Evolutionary conservation across 2,797 vertebrate species (phyloP).

Genomic region (Propithecus perrieri): DNA sequence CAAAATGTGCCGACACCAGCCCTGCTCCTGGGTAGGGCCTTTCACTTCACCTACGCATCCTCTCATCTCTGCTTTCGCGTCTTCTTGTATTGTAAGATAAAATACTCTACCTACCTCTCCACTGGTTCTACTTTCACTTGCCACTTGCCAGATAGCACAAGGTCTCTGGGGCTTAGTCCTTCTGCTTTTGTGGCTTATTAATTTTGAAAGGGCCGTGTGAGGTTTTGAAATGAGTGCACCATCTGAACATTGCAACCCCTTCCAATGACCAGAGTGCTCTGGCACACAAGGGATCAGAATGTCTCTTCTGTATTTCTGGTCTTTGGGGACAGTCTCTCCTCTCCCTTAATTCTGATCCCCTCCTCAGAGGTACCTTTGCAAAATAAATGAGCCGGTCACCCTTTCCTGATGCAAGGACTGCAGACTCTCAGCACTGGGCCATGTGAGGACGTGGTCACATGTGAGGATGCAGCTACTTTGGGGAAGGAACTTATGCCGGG

Average conservation of each 20-base stretch:
- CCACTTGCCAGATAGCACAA: no score
- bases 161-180: background rate
- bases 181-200: conserved; percentile 44
- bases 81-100: background rate
- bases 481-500: background rate
- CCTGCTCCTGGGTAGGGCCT: accelerated
- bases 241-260: background rate
- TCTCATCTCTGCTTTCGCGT: background rate
- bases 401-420: background rate
- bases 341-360: background rate
- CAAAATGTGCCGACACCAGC: background rate
- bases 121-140: background rate
- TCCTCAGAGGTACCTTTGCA: background rate
- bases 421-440: background rate
- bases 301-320: background rate
- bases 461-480: background rate
- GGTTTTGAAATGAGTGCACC: background rate
- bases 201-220: background rate
- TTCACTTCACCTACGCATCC: background rate
- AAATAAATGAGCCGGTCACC: background rate
- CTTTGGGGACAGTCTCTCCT: background rate
- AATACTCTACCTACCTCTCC: background rate
- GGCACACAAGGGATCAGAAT: background rate
- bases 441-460: background rate
- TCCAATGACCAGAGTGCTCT: background rate